Evolutionary conservation across 2,113 vertebrate genomes (phyloP).

Genomic region (Pangasianodon gigas): DNA sequence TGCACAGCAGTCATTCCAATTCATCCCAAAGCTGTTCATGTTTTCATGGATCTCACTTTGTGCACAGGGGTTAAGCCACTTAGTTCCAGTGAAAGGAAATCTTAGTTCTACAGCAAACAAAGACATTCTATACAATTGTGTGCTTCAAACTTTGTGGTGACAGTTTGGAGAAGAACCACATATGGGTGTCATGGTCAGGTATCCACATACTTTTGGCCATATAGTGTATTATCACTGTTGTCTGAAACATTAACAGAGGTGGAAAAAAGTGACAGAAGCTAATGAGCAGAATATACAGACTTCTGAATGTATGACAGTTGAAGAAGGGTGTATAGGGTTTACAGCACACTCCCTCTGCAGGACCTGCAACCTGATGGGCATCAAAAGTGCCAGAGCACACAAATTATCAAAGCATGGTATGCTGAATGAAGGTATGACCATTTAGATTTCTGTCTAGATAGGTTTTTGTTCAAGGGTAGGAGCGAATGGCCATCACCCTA

Average conservation of each 20-base stretch:
- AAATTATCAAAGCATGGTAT: no score
- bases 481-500: no score
- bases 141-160: no score
- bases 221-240: neutral
- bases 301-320: neutral
- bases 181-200: neutral
- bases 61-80: neutral
- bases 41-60: neutral
- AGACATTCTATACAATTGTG: neutral
- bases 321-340: no score
- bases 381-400: no score
- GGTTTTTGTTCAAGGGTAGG: no score
- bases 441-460: no score
- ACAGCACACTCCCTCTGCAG: no score
- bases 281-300: neutral
- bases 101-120: neutral
- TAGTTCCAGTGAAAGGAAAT: neutral
- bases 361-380: no score
- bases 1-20: neutral
- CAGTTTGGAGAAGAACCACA: no score
- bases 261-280: neutral
- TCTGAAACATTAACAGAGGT: neutral
- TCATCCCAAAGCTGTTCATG: neutral
- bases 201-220: neutral
- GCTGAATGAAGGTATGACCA: no score